Evolutionary conservation across 2,888 invertebrate genomes (phyloP).

Genomic region (Gonocerus acuteangulatus): DNA sequence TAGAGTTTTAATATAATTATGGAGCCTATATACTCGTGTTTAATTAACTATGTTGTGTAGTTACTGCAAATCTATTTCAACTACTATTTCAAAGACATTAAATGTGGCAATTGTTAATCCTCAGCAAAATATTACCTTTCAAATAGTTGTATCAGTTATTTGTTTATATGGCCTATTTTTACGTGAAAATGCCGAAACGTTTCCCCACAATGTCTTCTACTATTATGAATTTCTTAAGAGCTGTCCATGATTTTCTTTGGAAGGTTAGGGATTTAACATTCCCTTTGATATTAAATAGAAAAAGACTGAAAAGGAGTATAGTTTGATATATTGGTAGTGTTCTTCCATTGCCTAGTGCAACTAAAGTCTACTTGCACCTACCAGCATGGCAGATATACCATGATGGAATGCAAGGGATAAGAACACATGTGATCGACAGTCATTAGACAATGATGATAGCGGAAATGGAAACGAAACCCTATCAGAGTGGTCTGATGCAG

Average conservation of each 20-base stretch:
- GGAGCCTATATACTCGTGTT: too few species aligned
- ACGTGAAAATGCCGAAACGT: too few species aligned
- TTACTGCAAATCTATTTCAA: too few species aligned
- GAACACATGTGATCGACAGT: background rate
- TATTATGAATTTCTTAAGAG: too few species aligned
- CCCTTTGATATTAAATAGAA: constrained; percentile 11
- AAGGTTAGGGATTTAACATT: constrained; percentile 15
- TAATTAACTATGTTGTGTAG: too few species aligned
- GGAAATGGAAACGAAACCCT: constrained; percentile 2
- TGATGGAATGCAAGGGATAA: background rate
- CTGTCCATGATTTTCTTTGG: too few species aligned
- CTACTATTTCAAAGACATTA: too few species aligned
- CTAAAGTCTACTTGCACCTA: constrained; percentile 14
- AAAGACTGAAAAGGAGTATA: constrained; percentile 10
- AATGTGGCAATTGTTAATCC: too few species aligned
- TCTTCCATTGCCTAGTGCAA: constrained; percentile 16
- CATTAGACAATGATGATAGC: background rate
- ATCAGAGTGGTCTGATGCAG: constrained; percentile 12
- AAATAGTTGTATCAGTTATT: too few species aligned
- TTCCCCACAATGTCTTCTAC: background rate
- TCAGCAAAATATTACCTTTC: too few species aligned
- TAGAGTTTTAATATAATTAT: too few species aligned
- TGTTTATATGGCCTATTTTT: too few species aligned
- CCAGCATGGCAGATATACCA: constrained; percentile 10
- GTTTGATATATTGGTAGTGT: constrained; percentile 23